Conservation (phyloP, 2,888 invertebrate species). For the Allygus modestus region DNA sequence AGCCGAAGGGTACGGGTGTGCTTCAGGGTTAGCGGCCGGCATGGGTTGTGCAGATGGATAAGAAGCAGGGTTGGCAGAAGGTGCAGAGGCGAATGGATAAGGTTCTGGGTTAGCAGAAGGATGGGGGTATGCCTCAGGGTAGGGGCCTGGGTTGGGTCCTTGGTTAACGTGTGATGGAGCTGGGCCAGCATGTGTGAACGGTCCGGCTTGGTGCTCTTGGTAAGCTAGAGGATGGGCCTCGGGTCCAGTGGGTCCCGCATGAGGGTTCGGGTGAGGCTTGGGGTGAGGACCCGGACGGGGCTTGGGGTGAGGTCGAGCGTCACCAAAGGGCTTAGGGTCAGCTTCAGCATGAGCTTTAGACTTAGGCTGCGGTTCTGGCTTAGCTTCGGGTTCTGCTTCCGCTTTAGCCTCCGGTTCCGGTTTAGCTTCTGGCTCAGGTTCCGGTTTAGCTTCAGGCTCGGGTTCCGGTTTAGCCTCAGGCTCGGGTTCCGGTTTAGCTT, state of each 20-base stretch:
- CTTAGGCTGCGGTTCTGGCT: background rate
- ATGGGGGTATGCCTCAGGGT: conserved; percentile 25
- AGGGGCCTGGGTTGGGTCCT: background rate
- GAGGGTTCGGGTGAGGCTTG: background rate
- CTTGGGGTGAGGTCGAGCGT: conserved; percentile 4
- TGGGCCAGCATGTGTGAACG: background rate
- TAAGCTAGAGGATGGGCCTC: conserved; percentile 15
- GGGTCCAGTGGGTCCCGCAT: background rate
- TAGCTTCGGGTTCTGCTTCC: background rate
- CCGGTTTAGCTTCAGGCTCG: background rate
- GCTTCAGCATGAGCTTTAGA: background rate
- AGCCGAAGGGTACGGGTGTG: conserved; percentile 14
- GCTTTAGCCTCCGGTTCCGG: background rate
- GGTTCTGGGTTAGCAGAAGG: conserved; percentile 8
- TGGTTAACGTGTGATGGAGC: background rate
- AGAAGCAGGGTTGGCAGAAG: background rate
- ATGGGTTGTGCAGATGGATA: conserved; percentile 1
- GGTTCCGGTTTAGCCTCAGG: conserved; percentile 18
- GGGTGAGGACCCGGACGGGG: background rate
- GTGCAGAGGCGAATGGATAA: background rate
- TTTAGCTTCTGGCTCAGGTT: background rate
- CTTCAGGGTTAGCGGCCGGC: background rate
- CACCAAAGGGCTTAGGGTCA: background rate
- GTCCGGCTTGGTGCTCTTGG: conserved; percentile 3
- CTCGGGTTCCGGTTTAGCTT: background rate